These are phyloP conservation scores for Pyrrhia umbra DNA, from an alignment of 2,888 invertebrate species.

Conservation along the genomic window DNA sequence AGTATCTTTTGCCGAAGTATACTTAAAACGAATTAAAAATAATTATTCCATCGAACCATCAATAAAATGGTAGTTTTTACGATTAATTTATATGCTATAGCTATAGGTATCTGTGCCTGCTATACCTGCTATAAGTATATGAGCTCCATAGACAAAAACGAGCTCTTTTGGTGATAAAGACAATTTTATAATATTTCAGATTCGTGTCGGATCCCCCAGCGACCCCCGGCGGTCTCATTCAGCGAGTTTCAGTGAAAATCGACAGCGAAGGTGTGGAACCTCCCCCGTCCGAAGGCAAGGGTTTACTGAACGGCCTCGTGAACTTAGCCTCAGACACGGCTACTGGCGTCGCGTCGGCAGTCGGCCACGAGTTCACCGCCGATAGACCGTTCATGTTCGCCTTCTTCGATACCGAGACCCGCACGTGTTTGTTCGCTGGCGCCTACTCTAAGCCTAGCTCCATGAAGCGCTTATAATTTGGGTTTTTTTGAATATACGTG, in stretches of 20 bases:
- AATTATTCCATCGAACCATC: too few species aligned
- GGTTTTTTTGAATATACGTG: too few species aligned
- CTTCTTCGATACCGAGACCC: slow-evolving; percentile 63
- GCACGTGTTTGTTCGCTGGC: slow-evolving; percentile 61
- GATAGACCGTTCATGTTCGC: slow-evolving; percentile 69
- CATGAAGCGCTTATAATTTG: background rate
- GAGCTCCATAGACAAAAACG: too few species aligned
- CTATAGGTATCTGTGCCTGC: too few species aligned
- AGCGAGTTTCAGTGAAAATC: slow-evolving; percentile 58
- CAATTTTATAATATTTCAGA: slow-evolving; percentile 38
- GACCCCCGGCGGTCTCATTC: slow-evolving; percentile 52
- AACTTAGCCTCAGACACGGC: slow-evolving; percentile 38
- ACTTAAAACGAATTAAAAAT: too few species aligned
- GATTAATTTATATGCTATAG: too few species aligned
- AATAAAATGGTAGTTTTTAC: too few species aligned
- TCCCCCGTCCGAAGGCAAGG: slow-evolving; percentile 22
- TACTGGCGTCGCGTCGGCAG: slow-evolving; percentile 50
- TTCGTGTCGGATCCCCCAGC: slow-evolving; percentile 61
- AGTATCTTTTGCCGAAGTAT: slow-evolving; percentile 24
- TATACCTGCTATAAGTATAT: too few species aligned
- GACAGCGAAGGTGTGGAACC: slow-evolving; percentile 54
- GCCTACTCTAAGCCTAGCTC: slow-evolving; percentile 58
- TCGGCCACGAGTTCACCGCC: slow-evolving; percentile 64
- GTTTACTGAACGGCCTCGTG: slow-evolving; percentile 17
- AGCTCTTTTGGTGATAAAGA: too few species aligned